Base-by-base conservation (phyloP, 53 echinoderm and acorn worm species). In the Hippasteria phrygiana region DNA sequence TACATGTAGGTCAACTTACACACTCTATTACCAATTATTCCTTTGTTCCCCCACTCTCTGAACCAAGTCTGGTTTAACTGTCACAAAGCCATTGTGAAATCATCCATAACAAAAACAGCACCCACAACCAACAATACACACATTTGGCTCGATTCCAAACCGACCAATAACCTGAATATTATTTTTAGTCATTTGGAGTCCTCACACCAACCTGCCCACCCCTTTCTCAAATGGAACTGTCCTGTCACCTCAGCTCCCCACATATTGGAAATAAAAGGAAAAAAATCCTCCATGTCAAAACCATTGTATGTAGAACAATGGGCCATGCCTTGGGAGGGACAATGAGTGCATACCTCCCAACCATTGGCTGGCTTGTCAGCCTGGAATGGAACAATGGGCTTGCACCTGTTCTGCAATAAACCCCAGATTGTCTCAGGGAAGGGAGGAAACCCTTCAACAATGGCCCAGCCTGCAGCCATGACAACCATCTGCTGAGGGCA, bases 401-500 rank as follows among this genome's bases (percentile, higher is more conserved):
- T 17, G 73, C 73, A 73, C 73, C 73, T 73, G 73, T 73, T 26
- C 35, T 29, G 7, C n/a, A 22, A 9, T 41, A 46, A 32, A 46
- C 63, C 34, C 17, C 9, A 36, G 48, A 8, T 55, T 39, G 51
- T 27, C 65, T 66, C 31, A 29, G n/a, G 66, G 64, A 64, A 27
- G 22, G 45, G 16, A 31, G 65, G 34, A 65, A 43, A 11, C 22
- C 24, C 14, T 16, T 11, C 43, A 82, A 82, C 82, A 82, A 82
- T 82, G 34, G 65, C 28, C 24, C 42, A 82, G 38, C 39, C 45
- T 40, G 18, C 24, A 27, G 40, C 64, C 82, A 82, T 82, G 82
- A 66, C 66, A 42, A 82, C 73, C 82, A 82, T 82, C 82, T 82
- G 82, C 78, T 82, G 65, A 82, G 82, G 26, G 33, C 66, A 82